These are phyloP conservation scores for Babylonia areolata DNA, from an alignment of 1,140 invertebrate species.

Conservation along the genomic window DNA sequence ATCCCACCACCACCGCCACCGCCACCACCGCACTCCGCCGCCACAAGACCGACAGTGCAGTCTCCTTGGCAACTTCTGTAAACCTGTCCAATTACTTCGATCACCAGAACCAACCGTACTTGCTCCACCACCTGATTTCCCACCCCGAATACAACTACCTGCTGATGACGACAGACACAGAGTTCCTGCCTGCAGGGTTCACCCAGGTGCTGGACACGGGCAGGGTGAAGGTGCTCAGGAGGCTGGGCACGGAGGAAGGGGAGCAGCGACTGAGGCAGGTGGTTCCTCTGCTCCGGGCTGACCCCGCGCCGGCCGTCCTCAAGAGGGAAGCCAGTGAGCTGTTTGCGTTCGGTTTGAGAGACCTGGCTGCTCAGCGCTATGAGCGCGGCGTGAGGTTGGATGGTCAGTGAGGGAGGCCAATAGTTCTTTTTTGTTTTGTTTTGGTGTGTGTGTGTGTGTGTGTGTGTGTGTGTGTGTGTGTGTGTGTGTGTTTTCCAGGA, in stretches of 20 bases:
- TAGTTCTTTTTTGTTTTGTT: too few species aligned
- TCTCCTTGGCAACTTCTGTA: conserved; percentile 46
- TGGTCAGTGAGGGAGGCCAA: background rate
- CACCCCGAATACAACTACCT: conserved; percentile 71
- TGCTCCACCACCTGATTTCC: conserved; percentile 60
- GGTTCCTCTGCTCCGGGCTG: background rate
- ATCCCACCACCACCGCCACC: background rate
- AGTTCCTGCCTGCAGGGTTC: conserved; percentile 58
- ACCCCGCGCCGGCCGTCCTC: background rate
- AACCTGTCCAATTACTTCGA: conserved; percentile 63
- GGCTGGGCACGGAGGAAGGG: conserved; percentile 11
- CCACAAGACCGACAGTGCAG: too few species aligned
- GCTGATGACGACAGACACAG: conserved; percentile 49
- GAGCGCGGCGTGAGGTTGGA: background rate
- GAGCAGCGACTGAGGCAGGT: background rate
- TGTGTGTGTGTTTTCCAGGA: too few species aligned
- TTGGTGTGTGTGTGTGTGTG: too few species aligned
- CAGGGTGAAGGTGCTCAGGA: conserved; percentile 57
- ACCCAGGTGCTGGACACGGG: conserved; percentile 56
- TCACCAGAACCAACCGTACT: conserved; percentile 55
- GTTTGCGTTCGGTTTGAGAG: conserved; percentile 20
- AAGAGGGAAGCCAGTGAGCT: conserved; percentile 12
- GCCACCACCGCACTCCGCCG: too few species aligned
- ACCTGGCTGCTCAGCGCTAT: background rate
- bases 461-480: too few species aligned